Percentiles rank a stretch among this genome's conserved stretches.
Conservation (phyloP, 2,113 vertebrate genomes). For the Irena cyanogastra region DNA sequence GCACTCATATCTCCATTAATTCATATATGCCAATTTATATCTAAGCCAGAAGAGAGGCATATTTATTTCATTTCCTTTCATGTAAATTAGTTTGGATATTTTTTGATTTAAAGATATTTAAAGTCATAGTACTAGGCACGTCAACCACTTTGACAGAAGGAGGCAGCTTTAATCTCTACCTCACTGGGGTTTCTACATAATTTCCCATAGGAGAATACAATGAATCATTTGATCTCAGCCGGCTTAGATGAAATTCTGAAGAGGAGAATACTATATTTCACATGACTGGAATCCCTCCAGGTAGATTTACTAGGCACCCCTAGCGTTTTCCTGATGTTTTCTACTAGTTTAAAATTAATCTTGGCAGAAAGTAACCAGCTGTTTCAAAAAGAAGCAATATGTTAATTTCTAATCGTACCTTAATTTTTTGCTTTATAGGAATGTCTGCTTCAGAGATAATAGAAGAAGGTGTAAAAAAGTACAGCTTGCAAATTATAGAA, state of each 20-base stretch:
- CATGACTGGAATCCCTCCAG: neutral
- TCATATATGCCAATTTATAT: neutral
- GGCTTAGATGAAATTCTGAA: neutral
- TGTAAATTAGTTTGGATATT: slow-evolving; percentile 36
- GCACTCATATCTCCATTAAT: slow-evolving; percentile 28
- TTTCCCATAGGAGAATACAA: slow-evolving; percentile 15
- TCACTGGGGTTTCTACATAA: neutral
- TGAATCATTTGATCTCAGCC: neutral
- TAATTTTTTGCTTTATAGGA: neutral
- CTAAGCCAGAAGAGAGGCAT: neutral
- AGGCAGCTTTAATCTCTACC: slow-evolving; percentile 22
- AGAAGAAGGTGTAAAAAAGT: neutral
- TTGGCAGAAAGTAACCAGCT: neutral
- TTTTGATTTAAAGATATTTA: slow-evolving; percentile 49
- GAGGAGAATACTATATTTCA: neutral
- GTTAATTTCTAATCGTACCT: neutral
- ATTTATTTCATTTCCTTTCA: slow-evolving; percentile 49
- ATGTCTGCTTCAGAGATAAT: neutral
- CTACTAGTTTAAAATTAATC: neutral
- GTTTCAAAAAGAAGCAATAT: neutral
- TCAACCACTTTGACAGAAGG: neutral
- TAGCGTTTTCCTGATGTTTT: neutral
- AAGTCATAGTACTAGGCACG: neutral
- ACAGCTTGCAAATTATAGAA: neutral
- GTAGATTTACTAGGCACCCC: neutral